Conservation (phyloP, 2,888 invertebrate genomes). For the Heliconius aoede region DNA sequence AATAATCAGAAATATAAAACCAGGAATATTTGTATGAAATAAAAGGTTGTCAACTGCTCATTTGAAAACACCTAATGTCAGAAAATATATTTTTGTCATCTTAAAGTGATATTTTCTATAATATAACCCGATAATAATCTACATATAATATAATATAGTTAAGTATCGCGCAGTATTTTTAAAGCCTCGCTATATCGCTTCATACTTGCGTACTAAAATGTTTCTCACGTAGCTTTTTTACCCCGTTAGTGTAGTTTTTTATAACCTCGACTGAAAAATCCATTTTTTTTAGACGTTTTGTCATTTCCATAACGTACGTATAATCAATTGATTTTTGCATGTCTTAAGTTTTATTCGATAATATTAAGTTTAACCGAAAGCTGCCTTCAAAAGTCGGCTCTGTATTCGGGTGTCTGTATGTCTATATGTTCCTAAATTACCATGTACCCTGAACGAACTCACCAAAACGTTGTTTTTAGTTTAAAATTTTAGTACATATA, state of each 20-base stretch:
- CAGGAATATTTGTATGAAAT: constrained; percentile 13
- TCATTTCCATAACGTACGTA: constrained; percentile 60
- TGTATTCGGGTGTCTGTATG: constrained; percentile 55
- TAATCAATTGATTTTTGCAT: constrained; percentile 44
- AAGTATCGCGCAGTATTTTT: constrained; percentile 75
- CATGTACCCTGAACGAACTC: constrained; percentile 67
- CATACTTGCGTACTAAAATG: constrained; percentile 61
- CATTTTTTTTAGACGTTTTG: constrained; percentile 60
- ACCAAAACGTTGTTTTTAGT: constrained; percentile 73
- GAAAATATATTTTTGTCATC: constrained; percentile 67
- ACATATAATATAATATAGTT: constrained; percentile 58
- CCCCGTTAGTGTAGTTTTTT: constrained; percentile 66
- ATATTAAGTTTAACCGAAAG: constrained; percentile 52
- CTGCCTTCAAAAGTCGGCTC: constrained; percentile 68
- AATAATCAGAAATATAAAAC: constrained; percentile 1
- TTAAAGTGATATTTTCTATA: constrained; percentile 78
- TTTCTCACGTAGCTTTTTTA: constrained; percentile 78
- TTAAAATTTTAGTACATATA: constrained; percentile 63
- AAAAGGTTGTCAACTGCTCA: constrained; percentile 54
- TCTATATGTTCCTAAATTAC: constrained; percentile 80
- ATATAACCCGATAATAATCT: constrained; percentile 65
- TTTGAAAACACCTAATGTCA: constrained; percentile 53
- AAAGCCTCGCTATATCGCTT: constrained; percentile 61
- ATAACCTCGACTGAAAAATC: constrained; percentile 71
- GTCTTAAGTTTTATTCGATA: constrained; percentile 48